Conservation (phyloP, 2,113 vertebrate species). For the Brachyistius frenatus region DNA sequence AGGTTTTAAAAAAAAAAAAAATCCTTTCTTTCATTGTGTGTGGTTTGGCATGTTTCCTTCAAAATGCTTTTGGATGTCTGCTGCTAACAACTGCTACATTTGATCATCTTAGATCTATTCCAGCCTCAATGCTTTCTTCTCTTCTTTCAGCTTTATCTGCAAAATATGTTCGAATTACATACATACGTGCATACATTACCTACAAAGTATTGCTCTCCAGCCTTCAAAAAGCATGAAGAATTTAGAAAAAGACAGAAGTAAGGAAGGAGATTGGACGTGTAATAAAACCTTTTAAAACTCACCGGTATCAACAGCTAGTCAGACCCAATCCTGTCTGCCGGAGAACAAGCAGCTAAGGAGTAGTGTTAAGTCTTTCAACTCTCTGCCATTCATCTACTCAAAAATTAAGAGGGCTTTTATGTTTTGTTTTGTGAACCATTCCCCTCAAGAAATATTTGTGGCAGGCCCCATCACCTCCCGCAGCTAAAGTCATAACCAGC, state of each 20-base stretch:
- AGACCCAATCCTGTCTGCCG: constrained; percentile 28
- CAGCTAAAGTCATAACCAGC: constrained; percentile 80
- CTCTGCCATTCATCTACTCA: constrained; percentile 63
- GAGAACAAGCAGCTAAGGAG: constrained; percentile 48
- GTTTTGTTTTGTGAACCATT: constrained; percentile 77
- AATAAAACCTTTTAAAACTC: constrained; percentile 55
- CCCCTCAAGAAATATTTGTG: constrained; percentile 77
- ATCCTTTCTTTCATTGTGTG: constrained; percentile 9
- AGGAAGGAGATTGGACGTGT: constrained; percentile 14
- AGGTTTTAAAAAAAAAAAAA: neutral
- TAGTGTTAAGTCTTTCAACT: constrained; percentile 66
- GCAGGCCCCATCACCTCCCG: constrained; percentile 76
- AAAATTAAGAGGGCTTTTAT: constrained; percentile 76
- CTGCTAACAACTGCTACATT: constrained; percentile 27
- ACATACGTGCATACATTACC: no score
- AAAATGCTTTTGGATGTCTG: constrained; percentile 16
- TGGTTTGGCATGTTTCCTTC: constrained; percentile 26
- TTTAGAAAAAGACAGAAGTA: constrained; percentile 10
- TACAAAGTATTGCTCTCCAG: neutral
- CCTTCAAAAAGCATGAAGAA: constrained; percentile 2
- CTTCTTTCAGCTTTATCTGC: constrained; percentile 9
- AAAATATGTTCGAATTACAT: constrained; percentile 15
- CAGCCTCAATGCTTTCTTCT: constrained; percentile 6
- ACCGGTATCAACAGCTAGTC: constrained; percentile 33
- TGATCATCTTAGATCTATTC: constrained; percentile 23